phyloP scores from a whole-genome alignment of 2,888 invertebrate genomes.

The Nasonovia ribisnigri region DNA sequence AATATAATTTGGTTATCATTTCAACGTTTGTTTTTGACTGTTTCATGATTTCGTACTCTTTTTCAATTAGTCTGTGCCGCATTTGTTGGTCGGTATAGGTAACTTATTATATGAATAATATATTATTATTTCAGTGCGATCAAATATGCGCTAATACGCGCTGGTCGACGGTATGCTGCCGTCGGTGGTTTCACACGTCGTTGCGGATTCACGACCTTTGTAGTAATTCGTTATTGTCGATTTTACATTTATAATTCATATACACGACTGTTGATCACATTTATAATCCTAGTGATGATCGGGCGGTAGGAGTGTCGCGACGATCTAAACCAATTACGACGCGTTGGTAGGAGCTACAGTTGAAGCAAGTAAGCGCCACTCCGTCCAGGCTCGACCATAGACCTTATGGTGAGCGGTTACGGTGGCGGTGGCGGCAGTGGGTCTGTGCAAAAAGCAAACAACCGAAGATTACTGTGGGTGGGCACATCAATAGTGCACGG shows the following conservation, averaged over 20 bases:
- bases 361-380: background rate
- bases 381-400: background rate
- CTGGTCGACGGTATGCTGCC: background rate
- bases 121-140: background rate
- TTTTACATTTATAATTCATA: background rate
- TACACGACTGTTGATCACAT: background rate
- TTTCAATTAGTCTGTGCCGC: background rate
- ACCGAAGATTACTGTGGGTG: background rate
- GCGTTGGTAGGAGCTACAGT: background rate
- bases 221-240: background rate
- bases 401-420: too few relatives aligned
- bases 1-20: background rate
- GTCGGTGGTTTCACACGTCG: background rate
- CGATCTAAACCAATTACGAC: constrained; percentile 9
- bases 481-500: constrained; percentile 2
- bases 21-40: background rate
- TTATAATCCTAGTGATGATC: background rate
- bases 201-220: background rate
- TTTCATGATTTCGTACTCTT: background rate
- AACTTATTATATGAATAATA: background rate
- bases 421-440: background rate
- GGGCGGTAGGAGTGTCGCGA: background rate
- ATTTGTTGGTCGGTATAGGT: background rate
- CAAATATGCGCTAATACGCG: background rate
- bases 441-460: constrained; percentile 3